Base-by-base conservation (phyloP, 2,113 vertebrate genomes). In the Colinus virginianus region DNA sequence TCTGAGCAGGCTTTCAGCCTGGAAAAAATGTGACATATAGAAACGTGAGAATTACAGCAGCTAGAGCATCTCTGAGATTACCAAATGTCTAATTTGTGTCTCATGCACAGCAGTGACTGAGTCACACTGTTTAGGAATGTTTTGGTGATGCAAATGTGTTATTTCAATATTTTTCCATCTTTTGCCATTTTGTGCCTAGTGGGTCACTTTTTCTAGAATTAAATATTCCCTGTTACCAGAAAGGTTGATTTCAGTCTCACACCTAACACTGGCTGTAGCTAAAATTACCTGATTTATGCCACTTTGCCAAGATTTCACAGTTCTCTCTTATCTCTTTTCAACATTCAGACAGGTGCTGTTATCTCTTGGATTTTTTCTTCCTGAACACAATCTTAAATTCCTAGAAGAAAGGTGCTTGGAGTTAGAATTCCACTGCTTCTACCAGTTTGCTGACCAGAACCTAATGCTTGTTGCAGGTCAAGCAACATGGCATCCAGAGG, bases 401-500 rank as follows among this genome's bases (percentile, higher is more conserved):
- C 25, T 42, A 26, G 40, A 11, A 84, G 48, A 17, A 38, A 70
- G 49, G 81, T 58, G 5, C 38, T 32, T 63, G 49, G 45, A 72
- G 20, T 3, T 62, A n/a, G 28, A 18, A 67, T 94, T 71, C 56
- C 40, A 42, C 10, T 68, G 21, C 45, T 91, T 76, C 77, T 70
- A 46, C 51, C 26, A 63, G 22, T 59, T 69, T 51, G 23, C 36
- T 58, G 69, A 20, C 30, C 8, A 25, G 76, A 91, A 62, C 26
- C 9, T 28, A 62, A 46, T 3, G 6, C 7, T 23, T 42, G 11
- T 3, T 55, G n/a, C 18, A 79, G 25, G 42, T 38, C 32, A 38
- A 70, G 63, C 40, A 67, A 30, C 7, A 43, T 1, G 22, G 61
- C 4, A 40, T 19, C 32, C 8, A 13, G 0, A 11, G 13, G 36